Evolutionary conservation across 2,797 vertebrate species (phyloP).

Genomic region (Ammospiza maritima): DNA sequence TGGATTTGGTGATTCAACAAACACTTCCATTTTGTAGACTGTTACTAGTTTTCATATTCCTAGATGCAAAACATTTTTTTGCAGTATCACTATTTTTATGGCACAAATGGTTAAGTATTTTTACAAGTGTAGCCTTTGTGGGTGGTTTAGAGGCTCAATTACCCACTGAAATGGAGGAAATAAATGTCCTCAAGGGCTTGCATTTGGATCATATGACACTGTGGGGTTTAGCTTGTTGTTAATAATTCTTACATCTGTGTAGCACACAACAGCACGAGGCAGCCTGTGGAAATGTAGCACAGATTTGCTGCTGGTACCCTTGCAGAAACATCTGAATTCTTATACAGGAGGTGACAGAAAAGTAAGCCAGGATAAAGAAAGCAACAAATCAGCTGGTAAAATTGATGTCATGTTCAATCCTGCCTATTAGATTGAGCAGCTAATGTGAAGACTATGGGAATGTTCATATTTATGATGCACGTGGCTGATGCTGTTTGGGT

Average conservation of each 20-base stretch:
- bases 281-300: not conserved
- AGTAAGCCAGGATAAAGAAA: not conserved
- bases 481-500: not conserved
- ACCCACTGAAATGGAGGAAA: constrained; percentile 39
- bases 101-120: constrained; percentile 54
- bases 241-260: constrained; percentile 12
- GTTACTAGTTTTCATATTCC: not conserved
- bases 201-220: not conserved
- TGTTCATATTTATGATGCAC: not conserved
- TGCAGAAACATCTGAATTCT: not conserved
- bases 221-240: not conserved
- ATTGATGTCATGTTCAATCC: not conserved
- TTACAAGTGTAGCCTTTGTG: constrained; percentile 57
- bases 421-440: not conserved
- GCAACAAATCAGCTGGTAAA: not conserved
- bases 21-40: not conserved
- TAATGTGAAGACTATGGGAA: not conserved
- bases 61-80: not conserved
- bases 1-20: not conserved
- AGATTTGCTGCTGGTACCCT: not conserved
- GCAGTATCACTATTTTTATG: constrained; percentile 20
- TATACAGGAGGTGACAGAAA: not conserved
- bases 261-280: not conserved
- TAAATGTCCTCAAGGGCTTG: constrained; percentile 58
- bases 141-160: constrained; percentile 66